Percentiles rank a stretch among this genome's conserved stretches.
Conservation (phyloP, 2,888 invertebrate genomes). For the Phorcus lineatus region DNA sequence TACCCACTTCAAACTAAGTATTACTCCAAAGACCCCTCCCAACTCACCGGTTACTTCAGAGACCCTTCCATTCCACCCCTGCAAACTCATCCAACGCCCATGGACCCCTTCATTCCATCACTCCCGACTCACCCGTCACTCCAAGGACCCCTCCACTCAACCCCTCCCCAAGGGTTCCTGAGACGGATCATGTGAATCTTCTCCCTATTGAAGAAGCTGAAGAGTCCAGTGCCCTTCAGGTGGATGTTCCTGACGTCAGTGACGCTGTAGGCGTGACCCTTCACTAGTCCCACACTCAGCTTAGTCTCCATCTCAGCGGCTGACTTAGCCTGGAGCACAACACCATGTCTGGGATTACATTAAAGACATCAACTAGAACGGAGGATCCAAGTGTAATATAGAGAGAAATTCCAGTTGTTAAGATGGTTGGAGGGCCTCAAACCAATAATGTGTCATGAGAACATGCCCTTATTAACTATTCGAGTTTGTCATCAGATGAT, state of each 20-base stretch:
- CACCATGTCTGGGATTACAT: too few species aligned
- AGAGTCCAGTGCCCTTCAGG: constrained; percentile 70
- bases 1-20: constrained; percentile 73
- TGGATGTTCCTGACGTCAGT: constrained; percentile 78
- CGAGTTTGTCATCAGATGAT: too few species aligned
- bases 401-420: too few species aligned
- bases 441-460: too few species aligned
- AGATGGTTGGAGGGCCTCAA: too few species aligned
- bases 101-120: neutral
- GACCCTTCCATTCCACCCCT: constrained; percentile 79
- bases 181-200: constrained; percentile 78
- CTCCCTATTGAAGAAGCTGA: constrained; percentile 75
- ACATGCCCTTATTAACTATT: too few species aligned
- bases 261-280: constrained; percentile 81
- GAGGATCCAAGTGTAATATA: too few species aligned
- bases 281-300: constrained; percentile 78
- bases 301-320: constrained; percentile 78
- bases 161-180: constrained; percentile 80
- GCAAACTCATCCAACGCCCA: constrained; percentile 59
- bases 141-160: constrained; percentile 80
- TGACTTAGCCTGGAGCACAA: constrained; percentile 46
- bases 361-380: too few species aligned
- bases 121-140: constrained; percentile 77
- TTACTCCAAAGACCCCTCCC: too few species aligned
- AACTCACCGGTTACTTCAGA: constrained; percentile 79